A percentile compares a stretch with the other conserved stretches of the same genome.
Conservation (phyloP, 2,888 invertebrate species). For the Steinernema scapterisci region DNA sequence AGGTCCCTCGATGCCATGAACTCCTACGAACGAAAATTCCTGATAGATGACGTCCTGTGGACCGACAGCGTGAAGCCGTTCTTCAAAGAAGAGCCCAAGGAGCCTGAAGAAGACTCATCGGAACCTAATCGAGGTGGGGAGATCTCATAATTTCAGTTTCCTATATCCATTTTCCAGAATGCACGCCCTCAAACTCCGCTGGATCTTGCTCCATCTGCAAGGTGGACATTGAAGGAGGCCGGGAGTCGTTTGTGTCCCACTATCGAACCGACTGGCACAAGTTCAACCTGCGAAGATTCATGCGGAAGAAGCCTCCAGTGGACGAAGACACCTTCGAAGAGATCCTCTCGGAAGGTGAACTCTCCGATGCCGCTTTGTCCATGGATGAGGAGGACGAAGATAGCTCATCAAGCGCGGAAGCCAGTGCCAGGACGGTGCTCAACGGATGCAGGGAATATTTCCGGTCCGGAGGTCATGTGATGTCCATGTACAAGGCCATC, state of each 20-base stretch:
- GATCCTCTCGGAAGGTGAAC: constrained; percentile 1
- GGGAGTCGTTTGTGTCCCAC: background rate
- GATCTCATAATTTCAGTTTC: background rate
- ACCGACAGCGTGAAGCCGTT: background rate
- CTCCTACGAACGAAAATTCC: constrained; percentile 4
- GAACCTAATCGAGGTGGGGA: background rate
- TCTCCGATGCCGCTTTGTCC: background rate
- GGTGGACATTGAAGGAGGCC: background rate
- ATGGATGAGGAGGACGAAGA: background rate
- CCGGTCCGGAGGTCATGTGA: background rate
- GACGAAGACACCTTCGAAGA: constrained; percentile 16
- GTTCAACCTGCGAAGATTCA: constrained; percentile 16
- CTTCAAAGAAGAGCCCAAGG: background rate
- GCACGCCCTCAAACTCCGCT: background rate
- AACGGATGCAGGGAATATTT: constrained; percentile 3
- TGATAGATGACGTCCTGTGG: constrained; percentile 3
- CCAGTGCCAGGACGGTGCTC: background rate
- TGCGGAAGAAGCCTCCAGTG: constrained; percentile 3
- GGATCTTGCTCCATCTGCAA: background rate
- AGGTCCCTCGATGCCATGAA: background rate
- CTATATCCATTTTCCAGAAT: background rate
- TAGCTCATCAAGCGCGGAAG: background rate
- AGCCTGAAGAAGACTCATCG: background rate
- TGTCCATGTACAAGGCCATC: constrained; percentile 3
- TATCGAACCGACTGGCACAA: background rate